Base-by-base conservation (phyloP, 1,140 invertebrate genomes). In the Scaptodrosophila lebanonensis region DNA sequence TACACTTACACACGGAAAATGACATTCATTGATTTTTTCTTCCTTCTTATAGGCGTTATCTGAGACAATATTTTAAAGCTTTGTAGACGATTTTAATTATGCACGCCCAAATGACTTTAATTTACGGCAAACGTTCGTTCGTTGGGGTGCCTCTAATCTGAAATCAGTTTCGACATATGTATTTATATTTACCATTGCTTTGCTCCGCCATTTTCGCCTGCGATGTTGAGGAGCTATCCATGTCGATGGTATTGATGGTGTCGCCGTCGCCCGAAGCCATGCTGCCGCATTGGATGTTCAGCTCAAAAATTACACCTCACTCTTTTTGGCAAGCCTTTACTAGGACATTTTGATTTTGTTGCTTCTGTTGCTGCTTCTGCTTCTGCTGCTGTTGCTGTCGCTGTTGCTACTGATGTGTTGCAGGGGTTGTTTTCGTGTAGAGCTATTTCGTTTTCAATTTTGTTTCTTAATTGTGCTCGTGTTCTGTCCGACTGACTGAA, bases 201-300 rank as follows among this genome's bases (percentile, higher is more conserved):
- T 65, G 44, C 18, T 85, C 83, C 15, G 61, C 67, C 36, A 68
- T 63, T 62, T 83, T 86, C 5, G 75, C 73, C 53, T 84, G 82
- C 20, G 85, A 86, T 59, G 77, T 68, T 2, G 72, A 85, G 40
- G 85, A 85, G 60, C 73, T 68, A 39, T 88, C 88, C 72, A 91
- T 88, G 87, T 92, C 90, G 77, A 92, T 92, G 86, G 89, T 90
- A 86, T 91, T 90, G 70, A 91, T 89, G 79, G 88, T 90, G 84
- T 91, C 90, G 52, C 91, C 90, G 63, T 79, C 73, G 70, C 91
- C 90, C 85, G 91, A 91, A 90, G 91, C 91, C 91, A 92, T 92
- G 42, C 51, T 77, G 63, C 49, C 44, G 57, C 52, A 35, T 48
- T 45, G 57, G 44, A 57, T n/a, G n/a, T 59, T 43, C 49, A 33